phyloP scores from a whole-genome alignment of 2,888 invertebrate species.

The Meghimatium bilineatum region DNA sequence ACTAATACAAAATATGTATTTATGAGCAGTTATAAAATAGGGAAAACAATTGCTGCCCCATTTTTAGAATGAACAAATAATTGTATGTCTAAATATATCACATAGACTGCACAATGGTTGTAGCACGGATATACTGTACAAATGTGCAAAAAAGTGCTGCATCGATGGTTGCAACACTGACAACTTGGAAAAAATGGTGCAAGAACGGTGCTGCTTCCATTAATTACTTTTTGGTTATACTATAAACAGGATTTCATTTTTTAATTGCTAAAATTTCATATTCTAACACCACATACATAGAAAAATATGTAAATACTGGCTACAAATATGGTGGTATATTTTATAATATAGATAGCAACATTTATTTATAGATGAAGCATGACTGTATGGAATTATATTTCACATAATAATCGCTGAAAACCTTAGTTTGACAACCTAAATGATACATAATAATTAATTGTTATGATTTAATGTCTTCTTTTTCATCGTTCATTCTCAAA shows the following conservation, averaged over 20 bases:
- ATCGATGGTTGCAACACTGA: too few species aligned
- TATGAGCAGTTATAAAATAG: neutral
- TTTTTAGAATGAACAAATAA: neutral
- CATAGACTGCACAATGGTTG: slow-evolving; percentile 17
- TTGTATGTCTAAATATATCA: neutral
- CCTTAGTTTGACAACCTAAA: too few species aligned
- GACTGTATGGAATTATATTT: neutral
- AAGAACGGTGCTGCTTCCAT: slow-evolving; percentile 30
- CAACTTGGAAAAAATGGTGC: too few species aligned
- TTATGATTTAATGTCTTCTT: too few species aligned
- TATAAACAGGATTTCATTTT: neutral
- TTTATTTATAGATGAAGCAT: neutral
- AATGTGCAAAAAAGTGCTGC: too few species aligned
- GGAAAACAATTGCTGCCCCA: slow-evolving; percentile 34
- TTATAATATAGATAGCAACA: neutral
- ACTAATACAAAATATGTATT: neutral
- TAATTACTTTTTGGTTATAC: neutral
- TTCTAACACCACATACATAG: neutral
- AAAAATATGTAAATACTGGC: neutral
- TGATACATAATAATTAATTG: too few species aligned
- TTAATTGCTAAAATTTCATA: neutral
- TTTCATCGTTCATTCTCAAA: too few species aligned
- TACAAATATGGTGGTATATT: neutral
- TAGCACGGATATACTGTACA: too few species aligned
- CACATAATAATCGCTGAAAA: neutral